Base-by-base conservation (phyloP, 2,113 vertebrate genomes). In the Xenopus laevis region DNA sequence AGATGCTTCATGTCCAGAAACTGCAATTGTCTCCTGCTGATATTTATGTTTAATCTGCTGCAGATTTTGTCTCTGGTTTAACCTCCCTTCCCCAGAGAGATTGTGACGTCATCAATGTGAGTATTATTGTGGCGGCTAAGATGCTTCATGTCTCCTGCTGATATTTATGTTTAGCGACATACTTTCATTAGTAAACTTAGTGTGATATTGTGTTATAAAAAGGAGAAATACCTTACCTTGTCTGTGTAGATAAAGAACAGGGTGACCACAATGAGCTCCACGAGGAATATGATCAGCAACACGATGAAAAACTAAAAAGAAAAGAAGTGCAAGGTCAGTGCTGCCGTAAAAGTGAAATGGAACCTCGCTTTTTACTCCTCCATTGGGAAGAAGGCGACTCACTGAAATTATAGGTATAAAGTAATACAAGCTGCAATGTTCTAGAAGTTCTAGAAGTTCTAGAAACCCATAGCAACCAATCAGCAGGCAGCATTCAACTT, bases 211-310 rank as follows among this genome's bases (percentile, higher is more conserved):
- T n/a, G 18, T 55, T 18, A 65, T 46, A 20, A 45, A 44, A 15
- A 65, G n/a, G 8, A 10, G 15, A 40, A 20, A 61, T 7, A 6
- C 11, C 10, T 76, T 89, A 98, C 97, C 96, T 97, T 89, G 77
- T 99, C 95, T 0, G 93, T 95, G 86, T 98, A 97, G 83, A 92
- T 88, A 64, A 96, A 96, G 91, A 98, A 98, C n/a, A 99, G 93
- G 87, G 94, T 90, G 79, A 95, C 91, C 71, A 90, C 87, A 68
- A 93, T 89, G 82, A 94, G 90, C 83, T 99, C 97, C 86, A 99
- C 87, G 83, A 98, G 89, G 84, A 99, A 92, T 86, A 98, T 93
- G 80, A 98, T 89, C 82, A 99, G 90, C 79, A 99, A 90, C 82
- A 96, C 81, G 85, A 98, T 89, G 81, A 98, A 99, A 91, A 99